Evolutionary conservation across 1,140 invertebrate genomes (phyloP), one percentile per base, ranked within the genome.

Genomic region (Eumeta japonica): DNA sequence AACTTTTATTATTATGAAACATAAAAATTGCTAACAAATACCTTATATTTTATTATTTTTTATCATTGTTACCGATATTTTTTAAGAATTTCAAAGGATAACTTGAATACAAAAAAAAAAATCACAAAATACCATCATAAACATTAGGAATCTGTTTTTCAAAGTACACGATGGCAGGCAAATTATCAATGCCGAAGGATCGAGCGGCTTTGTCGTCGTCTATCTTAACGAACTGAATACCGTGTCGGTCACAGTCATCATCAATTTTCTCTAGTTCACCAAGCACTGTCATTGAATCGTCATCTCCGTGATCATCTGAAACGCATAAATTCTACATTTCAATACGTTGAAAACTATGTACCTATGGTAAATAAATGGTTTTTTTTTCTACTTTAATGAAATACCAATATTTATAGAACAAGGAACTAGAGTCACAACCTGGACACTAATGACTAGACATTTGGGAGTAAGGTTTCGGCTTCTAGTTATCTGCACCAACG

Each of bases 161-260:
- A 68, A 94, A 96, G 70, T 94, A 95, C 37, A 96, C 90, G 39
- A 96, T 86, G 30, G 88, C 80, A 28, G 92, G 92, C 17, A 90
- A 66, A 38, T 84, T 78, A 56, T 94, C 89, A 47, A 94, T 90
- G 47, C 92, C 92, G 65, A 89, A 94, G 50, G 91, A 88, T 47
- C 81, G 81, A 29, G 89, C 88, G 14, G 88, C 88, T 46, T 83
- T 82, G 15, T 83, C 78, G 62, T 94, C 90, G 50, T 92, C 90
- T 46, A 94, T 93, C 75, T 94, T 94, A 2, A 95, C 92, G 66
- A 96, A 94, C 64, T 93, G 89, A 51, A 96, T 94, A 31, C 90
- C 91, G 57, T 90, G 86, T 54, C 88, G 88, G 62, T 92, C 90
- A 53, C 89, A 92, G 61, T 94, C 91, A 64, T 94, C 91, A 61